These are phyloP conservation scores for Zoanthus sociatus DNA, from an alignment of 92 coral and sea anemone genomes.

Conservation along the genomic window DNA sequence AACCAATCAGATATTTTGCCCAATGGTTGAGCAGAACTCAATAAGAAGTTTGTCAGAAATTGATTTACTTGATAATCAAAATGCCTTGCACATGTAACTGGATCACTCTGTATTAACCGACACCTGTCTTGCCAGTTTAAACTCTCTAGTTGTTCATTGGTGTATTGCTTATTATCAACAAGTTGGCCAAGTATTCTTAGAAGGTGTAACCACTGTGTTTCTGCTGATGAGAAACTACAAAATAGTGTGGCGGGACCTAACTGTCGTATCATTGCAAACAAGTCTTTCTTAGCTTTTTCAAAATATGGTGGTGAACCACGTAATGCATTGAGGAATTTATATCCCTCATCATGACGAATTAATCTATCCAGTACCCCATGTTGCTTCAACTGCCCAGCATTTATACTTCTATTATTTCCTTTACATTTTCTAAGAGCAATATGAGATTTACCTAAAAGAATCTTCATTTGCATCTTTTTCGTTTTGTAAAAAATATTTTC, in stretches of 20 bases:
- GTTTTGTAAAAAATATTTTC: conserved; percentile 14
- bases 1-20: neutral
- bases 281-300: conserved; percentile 22
- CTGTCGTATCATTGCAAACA: conserved; percentile 31
- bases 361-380: neutral
- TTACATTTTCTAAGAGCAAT: conserved; percentile 5
- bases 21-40: neutral
- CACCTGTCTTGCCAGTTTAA: conserved; percentile 31
- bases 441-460: conserved; percentile 3
- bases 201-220: conserved; percentile 3
- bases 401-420: neutral
- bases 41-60: neutral
- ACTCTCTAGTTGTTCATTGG: conserved; percentile 13
- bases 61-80: conserved; percentile 5
- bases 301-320: conserved; percentile 11
- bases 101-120: conserved; percentile 2
- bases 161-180: neutral
- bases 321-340: conserved; percentile 12
- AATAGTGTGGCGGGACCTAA: conserved; percentile 37
- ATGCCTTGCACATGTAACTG: conserved; percentile 11
- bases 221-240: conserved; percentile 21
- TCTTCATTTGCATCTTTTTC: conserved; percentile 2
- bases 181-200: conserved; percentile 4
- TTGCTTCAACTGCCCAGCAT: neutral
- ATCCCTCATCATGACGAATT: conserved; percentile 21